These are phyloP conservation scores for Sitta carolinensis DNA, from an alignment of 2,797 vertebrate genomes.

Conservation along the genomic window DNA sequence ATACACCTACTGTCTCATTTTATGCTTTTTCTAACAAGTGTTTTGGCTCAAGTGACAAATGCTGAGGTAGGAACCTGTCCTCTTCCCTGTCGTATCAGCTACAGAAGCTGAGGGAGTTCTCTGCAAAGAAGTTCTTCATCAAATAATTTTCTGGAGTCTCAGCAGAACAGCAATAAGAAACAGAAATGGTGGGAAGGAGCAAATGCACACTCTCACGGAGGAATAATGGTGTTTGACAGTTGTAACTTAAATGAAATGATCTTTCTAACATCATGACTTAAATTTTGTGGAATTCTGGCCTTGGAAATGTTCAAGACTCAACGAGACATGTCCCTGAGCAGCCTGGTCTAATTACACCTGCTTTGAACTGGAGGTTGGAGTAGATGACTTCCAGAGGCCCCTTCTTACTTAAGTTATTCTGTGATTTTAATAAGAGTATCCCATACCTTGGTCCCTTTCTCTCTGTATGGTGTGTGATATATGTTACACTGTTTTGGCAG, in stretches of 20 bases:
- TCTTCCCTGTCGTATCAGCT: neutral
- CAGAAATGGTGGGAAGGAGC: neutral
- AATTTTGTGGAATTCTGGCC: constrained; percentile 1
- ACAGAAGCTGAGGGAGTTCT: neutral
- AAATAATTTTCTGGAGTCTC: neutral
- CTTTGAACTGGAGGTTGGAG: neutral
- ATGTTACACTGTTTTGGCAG: neutral
- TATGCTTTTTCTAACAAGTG: neutral
- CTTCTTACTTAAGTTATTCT: neutral
- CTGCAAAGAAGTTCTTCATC: neutral
- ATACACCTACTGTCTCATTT: neutral
- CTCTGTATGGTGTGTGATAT: neutral
- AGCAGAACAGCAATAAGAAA: neutral
- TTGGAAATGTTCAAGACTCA: neutral
- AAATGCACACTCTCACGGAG: neutral
- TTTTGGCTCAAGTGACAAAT: neutral
- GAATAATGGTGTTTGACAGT: neutral
- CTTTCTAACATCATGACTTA: neutral
- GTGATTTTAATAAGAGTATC: neutral
- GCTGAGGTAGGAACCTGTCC: neutral
- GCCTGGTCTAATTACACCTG: neutral
- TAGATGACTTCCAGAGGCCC: neutral
- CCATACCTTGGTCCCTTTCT: neutral
- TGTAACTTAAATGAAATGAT: neutral
- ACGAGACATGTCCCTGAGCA: neutral